phyloP scores from a whole-genome alignment of 2,113 vertebrate species.

The Turdus rufiventris region DNA sequence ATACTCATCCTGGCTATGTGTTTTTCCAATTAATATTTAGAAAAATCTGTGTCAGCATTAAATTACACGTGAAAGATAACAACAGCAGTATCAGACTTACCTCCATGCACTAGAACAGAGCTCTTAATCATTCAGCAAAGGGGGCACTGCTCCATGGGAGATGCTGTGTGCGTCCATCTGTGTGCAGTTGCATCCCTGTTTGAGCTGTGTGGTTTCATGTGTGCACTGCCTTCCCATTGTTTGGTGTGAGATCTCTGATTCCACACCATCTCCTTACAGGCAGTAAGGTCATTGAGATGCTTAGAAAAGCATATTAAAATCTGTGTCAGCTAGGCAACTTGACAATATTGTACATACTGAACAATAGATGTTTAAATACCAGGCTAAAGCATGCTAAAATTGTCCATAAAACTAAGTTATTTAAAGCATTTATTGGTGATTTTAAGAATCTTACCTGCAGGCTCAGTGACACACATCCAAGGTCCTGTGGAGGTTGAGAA shows the following conservation, averaged over 20 bases:
- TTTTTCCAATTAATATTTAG: background rate
- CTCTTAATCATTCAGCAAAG: background rate
- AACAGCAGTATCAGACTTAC: background rate
- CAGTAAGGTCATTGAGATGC: background rate
- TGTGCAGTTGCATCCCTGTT: background rate
- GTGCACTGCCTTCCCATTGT: background rate
- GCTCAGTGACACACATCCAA: background rate
- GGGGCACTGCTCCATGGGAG: background rate
- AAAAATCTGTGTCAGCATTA: background rate
- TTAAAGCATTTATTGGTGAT: background rate
- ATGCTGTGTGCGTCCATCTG: rapidly evolving
- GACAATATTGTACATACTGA: background rate
- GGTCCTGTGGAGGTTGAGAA: background rate
- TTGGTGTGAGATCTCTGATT: background rate
- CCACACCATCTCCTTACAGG: background rate
- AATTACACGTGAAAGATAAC: background rate
- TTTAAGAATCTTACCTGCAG: background rate
- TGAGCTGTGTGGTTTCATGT: background rate
- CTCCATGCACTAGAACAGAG: background rate
- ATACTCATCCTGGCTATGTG: background rate
- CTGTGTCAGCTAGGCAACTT: background rate
- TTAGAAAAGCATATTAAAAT: background rate
- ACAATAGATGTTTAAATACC: background rate
- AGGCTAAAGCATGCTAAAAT: background rate
- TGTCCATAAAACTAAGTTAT: background rate